A percentile compares a stretch with the other conserved stretches of the same genome.
These are phyloP conservation scores for Dioctria rufipes DNA, from an alignment of 2,888 invertebrate genomes.

Conservation along the genomic window DNA sequence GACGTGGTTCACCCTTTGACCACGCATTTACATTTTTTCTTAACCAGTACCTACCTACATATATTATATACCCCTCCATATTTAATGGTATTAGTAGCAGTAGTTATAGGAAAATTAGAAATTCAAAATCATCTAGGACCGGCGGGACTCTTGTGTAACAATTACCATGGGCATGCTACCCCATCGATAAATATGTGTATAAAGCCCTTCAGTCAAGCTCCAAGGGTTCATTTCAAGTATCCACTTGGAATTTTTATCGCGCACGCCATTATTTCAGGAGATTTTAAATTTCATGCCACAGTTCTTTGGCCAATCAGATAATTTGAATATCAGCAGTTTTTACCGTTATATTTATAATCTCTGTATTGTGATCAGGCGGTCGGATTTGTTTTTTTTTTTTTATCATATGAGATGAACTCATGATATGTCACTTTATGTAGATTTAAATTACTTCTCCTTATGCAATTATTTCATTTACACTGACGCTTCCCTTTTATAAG, in stretches of 20 bases:
- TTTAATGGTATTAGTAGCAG: too few species aligned
- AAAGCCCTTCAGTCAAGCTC: constrained; percentile 16
- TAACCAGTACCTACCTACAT: constrained; percentile 12
- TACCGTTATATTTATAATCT: not conserved
- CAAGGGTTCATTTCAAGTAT: constrained; percentile 43
- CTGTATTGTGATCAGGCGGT: too few species aligned
- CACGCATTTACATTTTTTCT: constrained; percentile 44
- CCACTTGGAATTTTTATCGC: constrained; percentile 52
- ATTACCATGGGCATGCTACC: constrained; percentile 12
- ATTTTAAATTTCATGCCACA: constrained; percentile 28
- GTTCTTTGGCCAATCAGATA: constrained; percentile 38
- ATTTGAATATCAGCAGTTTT: constrained; percentile 40
- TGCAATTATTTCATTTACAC: not conserved
- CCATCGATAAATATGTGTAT: constrained; percentile 1
- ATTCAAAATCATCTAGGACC: constrained; percentile 21
- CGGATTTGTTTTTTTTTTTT: too few species aligned
- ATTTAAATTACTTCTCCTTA: not conserved
- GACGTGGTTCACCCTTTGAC: constrained; percentile 48
- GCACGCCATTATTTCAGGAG: constrained; percentile 24
- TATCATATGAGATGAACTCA: not conserved
- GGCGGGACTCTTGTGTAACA: constrained; percentile 27
- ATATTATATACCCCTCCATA: too few species aligned
- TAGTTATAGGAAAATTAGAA: constrained; percentile 17
- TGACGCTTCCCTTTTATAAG: not conserved
- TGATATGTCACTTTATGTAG: not conserved